phyloP scores from a whole-genome alignment of 1,140 invertebrate species.

The Propsilocerus akamusi region DNA sequence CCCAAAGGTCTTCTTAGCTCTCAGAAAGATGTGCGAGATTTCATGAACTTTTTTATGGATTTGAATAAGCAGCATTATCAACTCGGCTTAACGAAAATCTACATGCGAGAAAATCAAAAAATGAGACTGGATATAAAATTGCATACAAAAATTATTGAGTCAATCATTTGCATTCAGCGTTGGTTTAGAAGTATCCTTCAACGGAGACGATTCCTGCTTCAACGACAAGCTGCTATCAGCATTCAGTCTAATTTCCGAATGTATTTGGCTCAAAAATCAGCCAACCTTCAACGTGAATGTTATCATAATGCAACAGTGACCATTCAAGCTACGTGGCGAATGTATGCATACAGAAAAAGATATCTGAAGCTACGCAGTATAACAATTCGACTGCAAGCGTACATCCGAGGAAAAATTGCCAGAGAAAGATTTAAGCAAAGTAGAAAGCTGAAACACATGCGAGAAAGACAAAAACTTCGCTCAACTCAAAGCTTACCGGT shows the following conservation, averaged over 20 bases:
- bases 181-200: slow-evolving; percentile 77
- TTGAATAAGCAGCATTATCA: slow-evolving; percentile 82
- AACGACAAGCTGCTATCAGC: slow-evolving; percentile 51
- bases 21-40: slow-evolving; percentile 59
- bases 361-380: slow-evolving; percentile 38
- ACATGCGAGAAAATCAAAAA: slow-evolving; percentile 87
- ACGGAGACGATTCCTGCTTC: slow-evolving; percentile 50
- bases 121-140: slow-evolving; percentile 76
- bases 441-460: slow-evolving; percentile 16
- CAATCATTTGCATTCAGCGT: slow-evolving; percentile 78
- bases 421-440: slow-evolving; percentile 29
- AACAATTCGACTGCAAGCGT: slow-evolving; percentile 51
- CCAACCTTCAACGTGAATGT: slow-evolving; percentile 13
- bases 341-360: slow-evolving; percentile 41
- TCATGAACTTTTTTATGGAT: slow-evolving; percentile 51
- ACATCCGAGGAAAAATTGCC: slow-evolving; percentile 38
- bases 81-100: slow-evolving; percentile 75
- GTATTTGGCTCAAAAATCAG: slow-evolving; percentile 29
- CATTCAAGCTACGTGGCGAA: slow-evolving; percentile 60
- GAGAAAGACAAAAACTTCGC: slow-evolving; percentile 5
- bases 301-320: slow-evolving; percentile 42
- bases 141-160: slow-evolving; percentile 84
- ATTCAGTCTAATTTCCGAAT: slow-evolving; percentile 61
- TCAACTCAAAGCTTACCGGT: slow-evolving; percentile 7
- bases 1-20: slow-evolving; percentile 70